A percentile compares a stretch with the other conserved stretches of the same genome.
Conservation (phyloP, 2,797 vertebrate genomes). For the Enteromius thamalakanensis region DNA sequence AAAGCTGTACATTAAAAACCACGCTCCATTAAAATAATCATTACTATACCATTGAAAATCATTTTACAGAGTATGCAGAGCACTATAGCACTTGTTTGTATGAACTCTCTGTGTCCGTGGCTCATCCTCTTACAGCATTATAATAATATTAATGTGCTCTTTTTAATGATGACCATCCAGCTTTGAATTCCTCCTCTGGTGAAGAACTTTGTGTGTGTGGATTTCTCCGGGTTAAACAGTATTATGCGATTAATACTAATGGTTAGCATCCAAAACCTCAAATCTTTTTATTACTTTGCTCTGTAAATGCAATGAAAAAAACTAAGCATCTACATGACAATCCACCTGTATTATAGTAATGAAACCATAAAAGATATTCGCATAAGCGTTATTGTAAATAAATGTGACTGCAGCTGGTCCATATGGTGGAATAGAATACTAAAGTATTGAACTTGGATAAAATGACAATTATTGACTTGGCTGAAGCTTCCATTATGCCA, state of each 20-base stretch:
- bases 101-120: background rate
- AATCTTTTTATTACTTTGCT: constrained; percentile 16
- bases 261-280: constrained; percentile 15
- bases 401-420: constrained; percentile 26
- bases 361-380: constrained; percentile 17
- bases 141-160: background rate
- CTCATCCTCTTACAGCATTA: constrained; percentile 8
- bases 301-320: constrained; percentile 26
- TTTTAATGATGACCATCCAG: background rate
- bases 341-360: constrained; percentile 32
- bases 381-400: constrained; percentile 17
- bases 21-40: background rate
- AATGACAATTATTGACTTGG: constrained; percentile 14
- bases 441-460: constrained; percentile 17
- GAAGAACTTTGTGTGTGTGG: background rate
- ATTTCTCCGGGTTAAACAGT: constrained; percentile 18
- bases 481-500: background rate
- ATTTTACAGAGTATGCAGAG: background rate
- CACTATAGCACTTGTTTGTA: background rate
- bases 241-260: constrained; percentile 16
- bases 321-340: constrained; percentile 19
- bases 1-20: background rate
- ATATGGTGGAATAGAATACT: constrained; percentile 2
- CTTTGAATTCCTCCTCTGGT: background rate
- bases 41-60: background rate